phyloP scores from a whole-genome alignment of 1,140 invertebrate genomes.

The Brachionus manjavacas region DNA sequence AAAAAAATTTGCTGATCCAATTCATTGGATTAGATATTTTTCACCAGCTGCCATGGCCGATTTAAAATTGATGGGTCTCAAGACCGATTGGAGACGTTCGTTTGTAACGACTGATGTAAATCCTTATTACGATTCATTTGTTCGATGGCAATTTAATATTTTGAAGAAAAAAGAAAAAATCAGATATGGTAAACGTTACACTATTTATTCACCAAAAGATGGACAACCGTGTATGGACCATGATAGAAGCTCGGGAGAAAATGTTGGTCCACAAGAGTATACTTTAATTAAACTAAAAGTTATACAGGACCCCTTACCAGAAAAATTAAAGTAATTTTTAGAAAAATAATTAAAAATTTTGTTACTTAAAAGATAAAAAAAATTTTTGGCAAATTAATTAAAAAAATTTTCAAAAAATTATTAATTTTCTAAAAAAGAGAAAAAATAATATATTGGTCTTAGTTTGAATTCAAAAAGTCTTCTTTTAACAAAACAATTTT shows the following conservation, averaged over 20 bases:
- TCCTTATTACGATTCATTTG: constrained; percentile 95
- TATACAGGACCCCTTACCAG: constrained; percentile 67
- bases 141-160: constrained; percentile 88
- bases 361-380: too few species aligned
- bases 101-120: constrained; percentile 98
- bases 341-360: too few species aligned
- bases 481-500: too few species aligned
- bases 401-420: too few species aligned
- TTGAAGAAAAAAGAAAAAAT: constrained; percentile 83
- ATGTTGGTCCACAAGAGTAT: constrained; percentile 95
- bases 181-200: constrained; percentile 93
- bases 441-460: too few species aligned
- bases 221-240: constrained; percentile 99
- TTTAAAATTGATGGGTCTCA: constrained; percentile 78
- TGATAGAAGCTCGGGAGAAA: constrained; percentile 88
- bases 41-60: constrained; percentile 81
- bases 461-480: too few species aligned
- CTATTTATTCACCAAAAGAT: constrained; percentile 92
- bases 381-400: too few species aligned
- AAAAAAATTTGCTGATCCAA: constrained; percentile 79
- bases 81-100: constrained; percentile 90
- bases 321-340: constrained; percentile 61
- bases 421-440: too few species aligned
- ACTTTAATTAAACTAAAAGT: constrained; percentile 87
- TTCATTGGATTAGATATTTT: constrained; percentile 84